Conservation (phyloP, 1,140 invertebrate species). For the Alviniconcha marisindica region DNA sequence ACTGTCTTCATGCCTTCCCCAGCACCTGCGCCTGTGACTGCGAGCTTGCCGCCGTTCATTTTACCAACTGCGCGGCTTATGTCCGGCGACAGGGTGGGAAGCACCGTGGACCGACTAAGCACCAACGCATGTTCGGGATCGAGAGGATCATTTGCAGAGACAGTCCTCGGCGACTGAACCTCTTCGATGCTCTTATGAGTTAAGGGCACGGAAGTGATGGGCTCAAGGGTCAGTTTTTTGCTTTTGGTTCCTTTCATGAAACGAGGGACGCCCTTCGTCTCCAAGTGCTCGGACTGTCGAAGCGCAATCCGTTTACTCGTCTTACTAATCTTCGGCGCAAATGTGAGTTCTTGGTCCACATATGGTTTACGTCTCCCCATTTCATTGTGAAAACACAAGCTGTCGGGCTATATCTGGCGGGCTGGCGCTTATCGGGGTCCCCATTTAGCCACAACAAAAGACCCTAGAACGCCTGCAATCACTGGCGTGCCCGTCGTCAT, state of each 20-base stretch:
- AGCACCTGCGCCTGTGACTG: neutral
- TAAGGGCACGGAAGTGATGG: conserved; percentile 27
- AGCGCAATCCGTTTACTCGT: conserved; percentile 63
- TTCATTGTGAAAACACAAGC: conserved; percentile 47
- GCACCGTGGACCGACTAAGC: neutral
- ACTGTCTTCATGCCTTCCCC: conserved; percentile 18
- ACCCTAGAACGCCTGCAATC: conserved; percentile 21
- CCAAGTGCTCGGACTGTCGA: conserved; percentile 48
- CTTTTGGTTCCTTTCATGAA: conserved; percentile 64
- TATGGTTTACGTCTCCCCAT: conserved; percentile 63
- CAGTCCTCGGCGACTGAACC: neutral
- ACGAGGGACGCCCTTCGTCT: conserved; percentile 58
- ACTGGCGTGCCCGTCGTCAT: conserved; percentile 45
- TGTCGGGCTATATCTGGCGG: conserved; percentile 32
- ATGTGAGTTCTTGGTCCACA: conserved; percentile 55
- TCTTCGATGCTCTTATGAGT: neutral
- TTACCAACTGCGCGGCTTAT: neutral
- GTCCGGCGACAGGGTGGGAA: conserved; percentile 18
- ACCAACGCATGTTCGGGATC: neutral
- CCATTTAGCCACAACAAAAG: conserved; percentile 41
- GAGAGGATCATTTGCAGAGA: neutral
- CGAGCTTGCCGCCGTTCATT: neutral
- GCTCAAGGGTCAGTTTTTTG: conserved; percentile 45
- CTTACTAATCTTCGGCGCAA: conserved; percentile 65
- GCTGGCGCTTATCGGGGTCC: conserved; percentile 37